Base-by-base conservation (phyloP, 1,140 invertebrate species). In the Asobara japonica region DNA sequence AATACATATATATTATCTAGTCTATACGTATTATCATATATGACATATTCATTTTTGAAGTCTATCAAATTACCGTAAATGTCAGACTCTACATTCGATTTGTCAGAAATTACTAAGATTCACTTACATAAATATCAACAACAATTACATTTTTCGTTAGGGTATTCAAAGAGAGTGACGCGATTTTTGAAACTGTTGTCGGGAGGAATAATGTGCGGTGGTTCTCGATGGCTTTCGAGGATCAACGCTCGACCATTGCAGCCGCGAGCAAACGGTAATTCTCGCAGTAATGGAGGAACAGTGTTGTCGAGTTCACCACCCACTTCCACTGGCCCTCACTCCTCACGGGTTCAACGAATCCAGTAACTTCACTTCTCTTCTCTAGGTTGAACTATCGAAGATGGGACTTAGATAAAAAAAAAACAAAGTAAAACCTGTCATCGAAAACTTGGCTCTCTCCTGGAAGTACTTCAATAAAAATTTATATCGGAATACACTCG, bases 271-370 rank as follows among this genome's bases (percentile, higher is more conserved):
- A 51, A 11, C 48, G 30, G 72, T 69, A 66, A 77, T 72, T 73
- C 66, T 36, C 69, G 69, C 69, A 68, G 75, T 81, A 79, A 81
- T 80, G 77, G 79, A 80, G 74, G 77, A 81, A 77, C 76, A 76
- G 71, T 81, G 78, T 80, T 71, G 48, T 45, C 41, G 20, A 20
- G 33, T 31, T 29, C 29, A 30, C n/a, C 61, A 45, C 29, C 33
- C 27, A 33, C 25, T 38, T n/a, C n/a, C n/a, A n/a, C n/a, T n/a
- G n/a, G n/a, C n/a, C 38, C 30, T 25, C 56, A 33, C 68, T 7
- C 45, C 13, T 13, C 29, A 2, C 22, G 38, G 30, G 20, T 45
- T n/a, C 51, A 13, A 64, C 45, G 16, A 64, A 10, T n/a, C 66
- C 13, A 38, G 38, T 45, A 71, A 68, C 66, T 51, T 70, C 70